Evolutionary conservation across 92 coral and sea anemone species (phyloP), one percentile per base, ranked within the genome.

Genomic region (Umimayanthus kanabou): DNA sequence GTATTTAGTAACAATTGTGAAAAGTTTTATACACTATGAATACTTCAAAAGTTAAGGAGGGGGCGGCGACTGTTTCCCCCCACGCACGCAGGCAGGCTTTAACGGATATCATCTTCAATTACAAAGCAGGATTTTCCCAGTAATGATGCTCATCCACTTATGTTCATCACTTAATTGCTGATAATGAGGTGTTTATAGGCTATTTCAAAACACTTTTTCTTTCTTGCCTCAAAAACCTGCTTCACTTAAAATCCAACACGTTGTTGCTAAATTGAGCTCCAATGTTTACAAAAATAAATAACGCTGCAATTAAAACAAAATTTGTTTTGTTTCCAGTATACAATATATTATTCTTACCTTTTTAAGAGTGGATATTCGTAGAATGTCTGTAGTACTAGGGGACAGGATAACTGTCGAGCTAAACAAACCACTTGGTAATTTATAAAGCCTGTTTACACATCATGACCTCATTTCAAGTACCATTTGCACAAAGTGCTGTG

Each of bases 401-500:
- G 64, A 70, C 42, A 50, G 45, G 43, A 70, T 69, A 29, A 33
- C 43, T 42, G 26, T 37, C 5, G 75, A 71, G 18, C 16, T 28
- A 18, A 45, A 45, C 16, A 30, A 45, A 71, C 61, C 78, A 69
- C 76, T 69, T 69, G 77, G 58, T 43, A 64, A 40, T 83, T 70
- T 28, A 83, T 55, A 43, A 25, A 83, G 74, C 76, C 77, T 83
- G 42, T 69, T 83, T 28, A 28, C 77, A 15, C 2, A 47, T 25
- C 87, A 83, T 83, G 78, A 83, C 87, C 87, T 83, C 26, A 83
- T 83, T 45, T 83, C 87, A 83, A 83, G 87, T 83, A 80, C 71
- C 84, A 57, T 33, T 80, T 30, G 42, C 40, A 50, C 6, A 47
- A 57, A 79, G 69, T 10, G 3, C 15, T 39, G 47, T 55, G 71